phyloP scores from a whole-genome alignment of 1,140 invertebrate genomes.

The Notospermus geniculatus region DNA sequence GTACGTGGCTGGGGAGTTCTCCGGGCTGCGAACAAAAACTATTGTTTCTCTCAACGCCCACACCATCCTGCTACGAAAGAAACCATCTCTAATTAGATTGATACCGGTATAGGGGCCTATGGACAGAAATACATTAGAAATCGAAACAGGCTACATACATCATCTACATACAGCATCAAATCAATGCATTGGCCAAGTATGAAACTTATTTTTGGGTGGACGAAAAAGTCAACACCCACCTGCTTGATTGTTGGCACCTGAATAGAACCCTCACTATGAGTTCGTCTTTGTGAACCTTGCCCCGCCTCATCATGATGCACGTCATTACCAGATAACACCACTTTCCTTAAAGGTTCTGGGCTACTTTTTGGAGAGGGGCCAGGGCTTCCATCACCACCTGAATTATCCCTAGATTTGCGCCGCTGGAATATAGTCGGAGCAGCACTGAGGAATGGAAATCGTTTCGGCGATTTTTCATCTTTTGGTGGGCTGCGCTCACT shows the following conservation, averaged over 20 bases:
- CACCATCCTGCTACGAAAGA: too few relatives aligned
- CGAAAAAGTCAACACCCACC: background rate
- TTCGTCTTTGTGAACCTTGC: background rate
- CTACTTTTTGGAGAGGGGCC: background rate
- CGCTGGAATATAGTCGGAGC: background rate
- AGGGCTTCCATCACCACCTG: background rate
- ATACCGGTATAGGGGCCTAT: too few relatives aligned
- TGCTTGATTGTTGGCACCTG: constrained; percentile 1
- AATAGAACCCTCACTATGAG: constrained; percentile 5
- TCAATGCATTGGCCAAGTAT: too few relatives aligned
- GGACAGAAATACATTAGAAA: too few relatives aligned
- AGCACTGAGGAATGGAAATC: constrained; percentile 3
- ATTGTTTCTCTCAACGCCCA: too few relatives aligned
- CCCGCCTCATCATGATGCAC: background rate
- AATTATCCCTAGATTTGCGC: background rate
- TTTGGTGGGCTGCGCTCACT: constrained; percentile 7
- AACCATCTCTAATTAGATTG: too few relatives aligned
- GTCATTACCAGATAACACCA: background rate
- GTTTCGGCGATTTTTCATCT: constrained; percentile 2
- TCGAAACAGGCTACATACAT: too few relatives aligned
- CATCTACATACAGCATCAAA: too few relatives aligned
- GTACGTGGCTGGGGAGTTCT: too few relatives aligned
- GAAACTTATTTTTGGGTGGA: too few relatives aligned
- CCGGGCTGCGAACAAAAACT: too few relatives aligned
- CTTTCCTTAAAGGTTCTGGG: background rate